Evolutionary conservation across 2,797 vertebrate species (phyloP), one percentile per base, ranked within the genome.

Genomic region (Threskiornis aethiopicus): DNA sequence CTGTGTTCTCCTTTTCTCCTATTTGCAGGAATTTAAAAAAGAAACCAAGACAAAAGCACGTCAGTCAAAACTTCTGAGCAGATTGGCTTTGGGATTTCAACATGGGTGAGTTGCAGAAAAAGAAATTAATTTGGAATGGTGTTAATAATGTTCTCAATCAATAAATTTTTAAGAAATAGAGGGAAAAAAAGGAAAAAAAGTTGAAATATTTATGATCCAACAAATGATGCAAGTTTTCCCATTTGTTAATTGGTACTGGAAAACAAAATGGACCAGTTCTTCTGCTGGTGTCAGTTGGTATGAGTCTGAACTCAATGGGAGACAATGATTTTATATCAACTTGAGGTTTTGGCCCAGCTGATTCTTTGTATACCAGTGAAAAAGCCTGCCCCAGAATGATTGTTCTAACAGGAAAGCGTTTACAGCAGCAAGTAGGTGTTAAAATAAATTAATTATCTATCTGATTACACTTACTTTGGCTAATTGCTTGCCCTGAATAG

Each of bases 121-220:
- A 65, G 65, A 78, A 39, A 3, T 2, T 3, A 3, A 10, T 52
- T 35, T 67, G 33, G 21, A 86, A 42, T n/a, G 6, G 7, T 39
- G 24, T 13, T 61, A 52, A 54, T 49, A 49, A 52, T 46, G 13
- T 8, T 33, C 17, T 42, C 29, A 67, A 41, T 76, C 16, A 70
- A 59, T 21, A 24, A 0, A 16, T 46, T 84, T 84, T 73, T 47
- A 77, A 71, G 28, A 58, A 33, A 41, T 7, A 39, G 14, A 57
- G 3, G 7, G 0, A 0, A 10, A 61, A 62, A 52, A 18, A 15
- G 4, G 41, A 41, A 41, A 39, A 33, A 61, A 51, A 44, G 2
- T 12, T 15, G 5, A 25, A 28, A 39, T n/a, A 31, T 58, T 87
- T 76, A 29, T 55, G 4, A 29, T 59, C 4, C 5, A 37, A 25